Evolutionary conservation across 37 sponge, comb jelly and placozoan genomes (phyloP), one percentile per base, ranked within the genome.

Genomic region (Eunapius fragilis): DNA sequence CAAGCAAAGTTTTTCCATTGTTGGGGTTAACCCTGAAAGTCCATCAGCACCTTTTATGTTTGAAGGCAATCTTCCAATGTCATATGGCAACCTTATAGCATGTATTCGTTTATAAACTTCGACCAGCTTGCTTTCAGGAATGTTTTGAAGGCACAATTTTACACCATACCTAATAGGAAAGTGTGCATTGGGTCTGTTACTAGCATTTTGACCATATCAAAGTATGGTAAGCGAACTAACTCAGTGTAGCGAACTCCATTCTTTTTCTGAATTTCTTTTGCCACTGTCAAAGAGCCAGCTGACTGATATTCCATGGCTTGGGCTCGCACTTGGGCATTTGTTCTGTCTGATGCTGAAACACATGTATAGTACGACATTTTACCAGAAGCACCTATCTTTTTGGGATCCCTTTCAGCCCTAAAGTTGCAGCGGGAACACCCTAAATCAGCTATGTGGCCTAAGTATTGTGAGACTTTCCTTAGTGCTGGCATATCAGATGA

Each of bases 181-280:
- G 79, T 84, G 33, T 91, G 92, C 92, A 91, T 87, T 6, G 88
- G 88, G 71, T 91, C 91, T 58, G 87, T 82, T 23, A 75, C 71
- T 68, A 77, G 87, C 9, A 25, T 45, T 58, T 76, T 33, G 24
- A 91, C 71, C 35, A 80, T 72, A 49, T 91, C 81, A 87, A 87
- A 83, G 76, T 86, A 83, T 9, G 84, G 70, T 9, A 91, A 69
- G 14, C 37, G 10, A 14, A 86, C 33, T 28, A 91, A 81, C 31
- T 79, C 75, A 22, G 84, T 79, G 50, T 87, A 91, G 34, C 70
- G 82, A 11, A 74, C 38, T 37, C 92, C 92, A 82, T 79, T 28
- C n/a, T 58, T 82, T 45, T 45, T 45, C 47, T 45, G 47, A 45
- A 45, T 45, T 45, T 45, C 47, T 45, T 45, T 45, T 45, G 47